These are phyloP conservation scores for Andrena dorsata DNA, from an alignment of 2,888 invertebrate species.

Conservation along the genomic window DNA sequence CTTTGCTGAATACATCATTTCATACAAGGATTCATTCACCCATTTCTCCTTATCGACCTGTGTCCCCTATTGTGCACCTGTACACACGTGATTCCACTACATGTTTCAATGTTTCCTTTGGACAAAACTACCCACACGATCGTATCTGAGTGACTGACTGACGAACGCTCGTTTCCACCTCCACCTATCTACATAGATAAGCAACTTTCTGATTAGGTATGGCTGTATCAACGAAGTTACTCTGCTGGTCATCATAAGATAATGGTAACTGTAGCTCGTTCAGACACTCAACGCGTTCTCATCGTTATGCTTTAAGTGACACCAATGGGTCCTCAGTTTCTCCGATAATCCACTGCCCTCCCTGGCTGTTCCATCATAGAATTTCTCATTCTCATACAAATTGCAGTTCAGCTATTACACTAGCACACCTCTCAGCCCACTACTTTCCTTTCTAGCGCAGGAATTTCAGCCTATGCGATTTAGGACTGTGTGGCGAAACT, in stretches of 20 bases:
- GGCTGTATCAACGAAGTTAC: background rate
- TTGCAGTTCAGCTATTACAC: too few species aligned
- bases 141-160: conserved; percentile 12
- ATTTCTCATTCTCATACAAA: too few species aligned
- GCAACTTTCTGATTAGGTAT: conserved; percentile 20
- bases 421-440: too few species aligned
- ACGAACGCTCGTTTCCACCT: conserved; percentile 6
- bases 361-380: too few species aligned
- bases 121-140: background rate
- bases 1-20: background rate
- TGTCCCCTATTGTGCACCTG: background rate
- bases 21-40: background rate
- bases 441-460: too few species aligned
- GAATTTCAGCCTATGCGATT: too few species aligned
- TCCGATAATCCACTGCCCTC: too few species aligned
- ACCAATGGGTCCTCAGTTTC: too few species aligned
- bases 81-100: background rate
- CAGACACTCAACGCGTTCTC: background rate
- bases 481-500: too few species aligned
- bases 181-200: conserved; percentile 29
- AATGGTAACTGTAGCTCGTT: conserved; percentile 11
- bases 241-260: background rate
- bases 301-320: background rate
- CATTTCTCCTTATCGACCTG: background rate
- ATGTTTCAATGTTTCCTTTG: background rate